Evolutionary conservation across 2,113 vertebrate species (phyloP).

Genomic region (Chamaea fasciata): DNA sequence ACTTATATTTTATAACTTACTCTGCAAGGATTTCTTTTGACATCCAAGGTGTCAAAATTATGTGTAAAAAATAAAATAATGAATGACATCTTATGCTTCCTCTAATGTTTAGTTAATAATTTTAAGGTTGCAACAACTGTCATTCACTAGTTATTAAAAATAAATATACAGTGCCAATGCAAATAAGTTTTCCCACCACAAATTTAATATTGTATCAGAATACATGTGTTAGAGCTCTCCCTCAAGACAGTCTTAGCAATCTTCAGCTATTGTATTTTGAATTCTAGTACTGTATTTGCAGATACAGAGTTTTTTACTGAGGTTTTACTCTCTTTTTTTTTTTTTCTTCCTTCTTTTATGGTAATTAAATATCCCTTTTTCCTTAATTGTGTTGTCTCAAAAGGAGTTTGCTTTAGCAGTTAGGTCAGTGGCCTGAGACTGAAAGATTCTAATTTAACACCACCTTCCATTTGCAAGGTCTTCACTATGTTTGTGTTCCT

Average conservation of each 20-base stretch:
- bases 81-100: background rate
- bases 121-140: background rate
- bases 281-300: background rate
- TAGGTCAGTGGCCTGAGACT: background rate
- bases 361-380: background rate
- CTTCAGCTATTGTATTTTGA: accelerated
- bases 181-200: background rate
- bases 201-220: background rate
- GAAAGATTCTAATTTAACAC: background rate
- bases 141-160: background rate
- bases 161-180: accelerated
- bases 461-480: background rate
- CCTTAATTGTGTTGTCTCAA: background rate
- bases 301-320: background rate
- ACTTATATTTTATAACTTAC: background rate
- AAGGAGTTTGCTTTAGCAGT: background rate
- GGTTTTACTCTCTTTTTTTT: background rate
- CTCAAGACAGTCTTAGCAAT: background rate
- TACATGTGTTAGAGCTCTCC: background rate
- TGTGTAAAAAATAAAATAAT: background rate
- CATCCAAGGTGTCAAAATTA: background rate
- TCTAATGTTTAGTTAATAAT: background rate
- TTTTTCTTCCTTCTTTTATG: background rate
- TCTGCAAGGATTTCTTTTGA: background rate
- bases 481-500: background rate